Percentiles rank a stretch among this genome's conserved stretches.
Conservation (phyloP, 2,113 vertebrate species). For the Oplegnathus fasciatus region DNA sequence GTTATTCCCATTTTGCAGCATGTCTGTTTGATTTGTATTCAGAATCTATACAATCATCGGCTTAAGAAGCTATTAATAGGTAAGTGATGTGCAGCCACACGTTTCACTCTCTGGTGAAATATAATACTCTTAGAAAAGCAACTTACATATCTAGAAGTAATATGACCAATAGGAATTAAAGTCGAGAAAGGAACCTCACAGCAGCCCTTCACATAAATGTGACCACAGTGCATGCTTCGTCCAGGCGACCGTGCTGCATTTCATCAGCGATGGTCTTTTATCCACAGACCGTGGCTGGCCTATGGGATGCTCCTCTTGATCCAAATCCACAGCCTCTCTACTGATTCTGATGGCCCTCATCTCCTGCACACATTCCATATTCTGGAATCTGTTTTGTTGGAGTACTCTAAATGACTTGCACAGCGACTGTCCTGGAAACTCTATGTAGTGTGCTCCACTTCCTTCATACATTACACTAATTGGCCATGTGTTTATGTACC, state of each 20-base stretch:
- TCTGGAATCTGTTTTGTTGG: neutral
- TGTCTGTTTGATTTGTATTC: neutral
- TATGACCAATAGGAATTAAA: neutral
- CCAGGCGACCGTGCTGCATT: neutral
- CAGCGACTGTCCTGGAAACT: neutral
- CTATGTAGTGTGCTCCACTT: neutral
- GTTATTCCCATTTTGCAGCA: neutral
- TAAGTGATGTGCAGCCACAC: neutral
- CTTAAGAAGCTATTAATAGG: neutral
- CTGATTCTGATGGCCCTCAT: neutral
- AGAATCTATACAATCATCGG: neutral
- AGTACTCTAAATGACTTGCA: neutral
- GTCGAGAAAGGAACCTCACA: no score
- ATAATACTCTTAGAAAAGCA: neutral
- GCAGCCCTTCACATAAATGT: neutral
- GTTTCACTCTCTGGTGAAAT: neutral
- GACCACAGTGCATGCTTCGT: neutral
- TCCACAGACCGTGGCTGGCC: neutral
- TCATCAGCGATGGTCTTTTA: neutral
- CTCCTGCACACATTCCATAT: neutral
- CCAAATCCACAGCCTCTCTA: neutral
- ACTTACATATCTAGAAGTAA: neutral
- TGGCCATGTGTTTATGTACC: constrained; percentile 39
- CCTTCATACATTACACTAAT: constrained; percentile 52
- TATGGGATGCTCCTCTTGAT: neutral